These are phyloP conservation scores for Orycteropus afer DNA, from an alignment of 2,113 vertebrate genomes.

Conservation along the genomic window DNA sequence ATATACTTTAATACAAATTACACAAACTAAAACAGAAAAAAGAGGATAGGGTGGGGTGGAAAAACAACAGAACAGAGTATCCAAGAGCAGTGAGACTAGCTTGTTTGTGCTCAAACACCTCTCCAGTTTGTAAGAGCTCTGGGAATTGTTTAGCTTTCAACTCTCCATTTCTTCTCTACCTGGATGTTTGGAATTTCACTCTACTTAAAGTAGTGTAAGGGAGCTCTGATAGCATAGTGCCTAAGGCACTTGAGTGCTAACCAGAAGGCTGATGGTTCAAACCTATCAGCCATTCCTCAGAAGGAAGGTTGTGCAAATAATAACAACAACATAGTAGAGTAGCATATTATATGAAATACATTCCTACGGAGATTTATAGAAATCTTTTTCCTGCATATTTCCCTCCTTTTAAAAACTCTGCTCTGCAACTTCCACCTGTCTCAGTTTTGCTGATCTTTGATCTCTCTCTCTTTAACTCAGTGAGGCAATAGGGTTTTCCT, in stretches of 20 bases:
- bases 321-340: too few species aligned
- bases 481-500: background rate
- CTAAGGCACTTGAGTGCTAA: too few species aligned
- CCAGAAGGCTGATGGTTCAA: too few species aligned
- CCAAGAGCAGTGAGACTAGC: fast-evolving
- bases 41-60: background rate
- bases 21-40: background rate
- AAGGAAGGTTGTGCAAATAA: too few species aligned
- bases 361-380: background rate
- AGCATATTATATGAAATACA: background rate
- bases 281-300: too few species aligned
- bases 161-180: background rate
- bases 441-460: background rate
- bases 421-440: background rate
- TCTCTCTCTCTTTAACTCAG: background rate
- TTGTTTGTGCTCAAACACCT: background rate
- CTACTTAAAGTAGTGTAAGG: too few species aligned
- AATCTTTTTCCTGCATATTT: background rate
- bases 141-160: background rate
- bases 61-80: background rate
- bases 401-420: background rate
- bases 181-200: background rate
- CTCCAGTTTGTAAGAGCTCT: background rate
- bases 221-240: too few species aligned
- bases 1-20: background rate